These are phyloP conservation scores for Drosophila greeni DNA, from an alignment of 2,888 invertebrate species.

Conservation along the genomic window DNA sequence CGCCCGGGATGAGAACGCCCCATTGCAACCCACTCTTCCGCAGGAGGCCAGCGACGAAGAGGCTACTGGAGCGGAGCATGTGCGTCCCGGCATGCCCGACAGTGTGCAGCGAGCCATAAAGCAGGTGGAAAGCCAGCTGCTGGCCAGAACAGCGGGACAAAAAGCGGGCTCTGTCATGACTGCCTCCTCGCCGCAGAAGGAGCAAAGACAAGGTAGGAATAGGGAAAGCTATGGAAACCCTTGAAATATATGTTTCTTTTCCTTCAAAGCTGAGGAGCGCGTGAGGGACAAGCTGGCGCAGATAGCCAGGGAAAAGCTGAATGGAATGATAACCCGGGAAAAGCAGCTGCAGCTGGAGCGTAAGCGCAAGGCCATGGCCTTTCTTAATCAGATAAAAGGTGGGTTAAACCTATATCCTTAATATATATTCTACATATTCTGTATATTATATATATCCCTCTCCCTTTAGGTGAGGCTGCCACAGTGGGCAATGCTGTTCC, in stretches of 20 bases:
- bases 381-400: conserved; percentile 82
- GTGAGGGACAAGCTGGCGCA: conserved; percentile 82
- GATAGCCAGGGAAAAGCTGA: conserved; percentile 82
- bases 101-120: conserved; percentile 77
- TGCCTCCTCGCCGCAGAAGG: conserved; percentile 40
- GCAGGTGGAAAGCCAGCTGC: conserved; percentile 76
- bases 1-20: conserved; percentile 84
- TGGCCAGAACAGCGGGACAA: conserved; percentile 65
- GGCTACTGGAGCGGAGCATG: conserved; percentile 32
- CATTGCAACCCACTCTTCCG: conserved; percentile 86
- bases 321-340: conserved; percentile 81
- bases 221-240: rapidly evolving
- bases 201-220: conserved; percentile 58
- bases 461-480: conserved; percentile 48
- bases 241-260: too few species aligned
- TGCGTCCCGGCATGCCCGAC: conserved; percentile 69
- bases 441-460: neutral
- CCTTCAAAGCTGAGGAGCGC: conserved; percentile 80
- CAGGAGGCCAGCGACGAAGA: conserved; percentile 88
- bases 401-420: neutral
- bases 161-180: neutral
- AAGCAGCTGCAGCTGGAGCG: conserved; percentile 85
- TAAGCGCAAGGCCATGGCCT: conserved; percentile 89
- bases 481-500: neutral
- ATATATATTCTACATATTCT: neutral